Evolutionary conservation across 2,797 vertebrate genomes (phyloP).

Genomic region (Tauraco hartlaubi): DNA sequence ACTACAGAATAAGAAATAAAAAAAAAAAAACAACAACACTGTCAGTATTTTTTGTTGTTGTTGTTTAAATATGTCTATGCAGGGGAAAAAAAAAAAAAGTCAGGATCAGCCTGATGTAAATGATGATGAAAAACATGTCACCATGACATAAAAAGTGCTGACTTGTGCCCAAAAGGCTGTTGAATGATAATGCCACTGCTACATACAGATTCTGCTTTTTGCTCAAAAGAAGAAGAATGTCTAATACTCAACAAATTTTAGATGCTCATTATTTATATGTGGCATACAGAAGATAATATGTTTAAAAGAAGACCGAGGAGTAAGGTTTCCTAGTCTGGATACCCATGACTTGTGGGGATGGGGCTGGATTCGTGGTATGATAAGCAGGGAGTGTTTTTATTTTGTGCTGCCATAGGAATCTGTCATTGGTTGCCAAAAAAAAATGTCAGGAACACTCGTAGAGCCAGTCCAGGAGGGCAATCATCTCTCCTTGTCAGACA

Average conservation of each 20-base stretch:
- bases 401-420: conserved; percentile 78
- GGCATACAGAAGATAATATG: conserved; percentile 26
- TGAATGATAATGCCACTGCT: conserved; percentile 57
- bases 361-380: conserved; percentile 17
- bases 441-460: conserved; percentile 58
- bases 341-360: conserved; percentile 17
- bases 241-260: background rate
- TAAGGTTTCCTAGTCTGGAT: conserved; percentile 38
- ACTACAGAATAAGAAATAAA: conserved; percentile 49
- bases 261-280: conserved; percentile 49
- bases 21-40: conserved; percentile 33
- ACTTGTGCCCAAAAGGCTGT: conserved; percentile 47
- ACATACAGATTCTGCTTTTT: conserved; percentile 52
- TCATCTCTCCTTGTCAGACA: conserved; percentile 73
- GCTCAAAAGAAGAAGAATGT: conserved; percentile 53
- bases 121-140: conserved; percentile 33
- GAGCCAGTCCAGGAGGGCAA: conserved; percentile 71
- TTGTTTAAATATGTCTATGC: conserved; percentile 55
- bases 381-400: conserved; percentile 40
- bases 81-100: background rate
- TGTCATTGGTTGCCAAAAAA: conserved; percentile 73
- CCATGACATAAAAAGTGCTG: conserved; percentile 56
- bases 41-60: conserved; percentile 36
- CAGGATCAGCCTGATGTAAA: conserved; percentile 58
- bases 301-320: conserved; percentile 50